These are phyloP conservation scores for Syngnathus floridae DNA, from an alignment of 2,113 vertebrate species.

Conservation along the genomic window DNA sequence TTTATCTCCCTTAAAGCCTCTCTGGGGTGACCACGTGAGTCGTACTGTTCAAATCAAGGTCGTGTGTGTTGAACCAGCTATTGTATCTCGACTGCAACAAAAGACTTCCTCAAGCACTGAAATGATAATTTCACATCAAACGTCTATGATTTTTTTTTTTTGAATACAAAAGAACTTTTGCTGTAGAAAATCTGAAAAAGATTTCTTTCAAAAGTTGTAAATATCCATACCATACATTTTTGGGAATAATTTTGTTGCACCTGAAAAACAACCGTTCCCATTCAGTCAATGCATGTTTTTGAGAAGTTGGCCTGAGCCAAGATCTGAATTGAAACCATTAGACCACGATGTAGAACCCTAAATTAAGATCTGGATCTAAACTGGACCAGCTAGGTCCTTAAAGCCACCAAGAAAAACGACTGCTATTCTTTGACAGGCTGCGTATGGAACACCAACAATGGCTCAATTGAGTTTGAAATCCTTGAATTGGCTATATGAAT, in stretches of 20 bases:
- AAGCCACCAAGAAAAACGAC: too few relatives aligned
- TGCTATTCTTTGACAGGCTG: too few relatives aligned
- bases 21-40: constrained; percentile 38
- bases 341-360: too few relatives aligned
- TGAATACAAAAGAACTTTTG: neutral
- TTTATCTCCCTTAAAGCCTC: constrained; percentile 36
- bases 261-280: neutral
- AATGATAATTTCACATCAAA: constrained; percentile 12
- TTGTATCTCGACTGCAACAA: constrained; percentile 2
- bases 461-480: neutral
- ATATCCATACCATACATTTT: too few relatives aligned
- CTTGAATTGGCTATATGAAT: too few relatives aligned
- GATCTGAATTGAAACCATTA: neutral
- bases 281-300: neutral
- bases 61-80: constrained; percentile 28
- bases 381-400: too few relatives aligned
- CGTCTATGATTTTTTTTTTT: constrained; percentile 2
- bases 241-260: too few relatives aligned
- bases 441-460: neutral
- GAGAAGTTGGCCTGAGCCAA: neutral
- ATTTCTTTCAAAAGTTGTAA: neutral
- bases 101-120: constrained; percentile 29
- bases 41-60: constrained; percentile 46
- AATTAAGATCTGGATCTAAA: too few relatives aligned
- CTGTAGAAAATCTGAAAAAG: neutral